Conservation (phyloP, 2,113 vertebrate species). For the Varanus salvator region DNA sequence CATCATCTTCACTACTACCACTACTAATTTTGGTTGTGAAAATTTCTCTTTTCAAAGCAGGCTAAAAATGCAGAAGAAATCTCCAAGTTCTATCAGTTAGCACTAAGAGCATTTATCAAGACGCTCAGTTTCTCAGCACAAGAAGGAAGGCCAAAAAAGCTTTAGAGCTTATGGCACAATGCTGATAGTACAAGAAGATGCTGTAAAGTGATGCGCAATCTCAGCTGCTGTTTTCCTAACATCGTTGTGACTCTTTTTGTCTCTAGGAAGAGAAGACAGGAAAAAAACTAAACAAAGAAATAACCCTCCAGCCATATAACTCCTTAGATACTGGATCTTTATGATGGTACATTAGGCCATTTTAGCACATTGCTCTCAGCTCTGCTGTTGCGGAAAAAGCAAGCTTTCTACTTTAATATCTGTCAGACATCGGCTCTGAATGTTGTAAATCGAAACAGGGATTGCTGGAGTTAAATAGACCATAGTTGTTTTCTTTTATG, state of each 20-base stretch:
- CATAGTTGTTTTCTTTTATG: conserved; percentile 54
- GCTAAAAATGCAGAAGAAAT: neutral
- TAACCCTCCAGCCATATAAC: neutral
- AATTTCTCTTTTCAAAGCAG: neutral
- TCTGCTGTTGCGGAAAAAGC: conserved; percentile 27
- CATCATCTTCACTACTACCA: neutral
- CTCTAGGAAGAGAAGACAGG: conserved; percentile 45
- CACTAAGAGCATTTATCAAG: neutral
- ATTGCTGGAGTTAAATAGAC: conserved; percentile 49
- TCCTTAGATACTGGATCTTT: conserved; percentile 63
- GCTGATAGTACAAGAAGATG: conserved; percentile 44
- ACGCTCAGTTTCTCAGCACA: conserved; percentile 18
- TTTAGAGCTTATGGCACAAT: conserved; percentile 56
- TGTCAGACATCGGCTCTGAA: conserved; percentile 30
- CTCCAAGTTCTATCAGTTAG: neutral
- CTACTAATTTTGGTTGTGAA: neutral
- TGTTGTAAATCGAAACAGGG: conserved; percentile 39
- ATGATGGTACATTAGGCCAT: conserved; percentile 60
- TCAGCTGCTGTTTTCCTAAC: conserved; percentile 65
- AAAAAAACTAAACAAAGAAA: conserved; percentile 7
- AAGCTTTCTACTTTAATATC: neutral
- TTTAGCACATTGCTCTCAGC: conserved; percentile 45
- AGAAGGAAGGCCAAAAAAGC: conserved; percentile 13
- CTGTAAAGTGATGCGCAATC: conserved; percentile 67
- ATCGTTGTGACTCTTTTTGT: conserved; percentile 51